Conservation (phyloP, 2,888 invertebrate species). For the Luffia ferchaultella region DNA sequence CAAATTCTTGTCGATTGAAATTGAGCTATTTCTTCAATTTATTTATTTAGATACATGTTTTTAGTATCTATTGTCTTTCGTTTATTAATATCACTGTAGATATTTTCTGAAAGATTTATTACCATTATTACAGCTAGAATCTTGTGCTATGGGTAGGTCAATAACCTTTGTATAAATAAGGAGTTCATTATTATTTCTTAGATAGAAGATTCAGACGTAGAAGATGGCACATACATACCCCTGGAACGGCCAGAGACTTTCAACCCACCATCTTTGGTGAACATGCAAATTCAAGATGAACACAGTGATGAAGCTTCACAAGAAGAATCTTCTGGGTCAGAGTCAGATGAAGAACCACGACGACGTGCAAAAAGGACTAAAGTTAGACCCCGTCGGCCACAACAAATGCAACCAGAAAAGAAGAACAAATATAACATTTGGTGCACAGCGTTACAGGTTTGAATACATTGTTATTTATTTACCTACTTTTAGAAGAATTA, state of each 20-base stretch:
- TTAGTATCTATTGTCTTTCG: too few species aligned
- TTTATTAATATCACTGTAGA: too few species aligned
- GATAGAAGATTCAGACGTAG: constrained; percentile 59
- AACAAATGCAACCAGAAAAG: constrained; percentile 42
- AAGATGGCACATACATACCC: constrained; percentile 64
- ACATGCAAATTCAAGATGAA: constrained; percentile 67
- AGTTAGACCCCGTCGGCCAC: constrained; percentile 35
- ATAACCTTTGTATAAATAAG: too few species aligned
- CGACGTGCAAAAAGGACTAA: constrained; percentile 62
- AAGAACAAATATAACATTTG: constrained; percentile 82
- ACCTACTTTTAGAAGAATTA: too few species aligned
- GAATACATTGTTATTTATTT: too few species aligned
- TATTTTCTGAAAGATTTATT: too few species aligned
- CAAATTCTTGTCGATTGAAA: too few species aligned
- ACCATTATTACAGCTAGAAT: too few species aligned
- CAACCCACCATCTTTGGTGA: constrained; percentile 53
- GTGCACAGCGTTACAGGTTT: constrained; percentile 67
- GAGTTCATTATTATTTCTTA: too few species aligned
- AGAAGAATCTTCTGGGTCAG: constrained; percentile 60
- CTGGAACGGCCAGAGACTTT: constrained; percentile 63
- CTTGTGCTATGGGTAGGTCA: too few species aligned
- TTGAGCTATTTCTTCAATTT: too few species aligned
- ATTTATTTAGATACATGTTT: too few species aligned
- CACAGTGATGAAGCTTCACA: constrained; percentile 66
- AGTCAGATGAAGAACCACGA: constrained; percentile 63